Evolutionary conservation across 2,888 invertebrate genomes (phyloP).

Genomic region (Eustalomyia histrio): DNA sequence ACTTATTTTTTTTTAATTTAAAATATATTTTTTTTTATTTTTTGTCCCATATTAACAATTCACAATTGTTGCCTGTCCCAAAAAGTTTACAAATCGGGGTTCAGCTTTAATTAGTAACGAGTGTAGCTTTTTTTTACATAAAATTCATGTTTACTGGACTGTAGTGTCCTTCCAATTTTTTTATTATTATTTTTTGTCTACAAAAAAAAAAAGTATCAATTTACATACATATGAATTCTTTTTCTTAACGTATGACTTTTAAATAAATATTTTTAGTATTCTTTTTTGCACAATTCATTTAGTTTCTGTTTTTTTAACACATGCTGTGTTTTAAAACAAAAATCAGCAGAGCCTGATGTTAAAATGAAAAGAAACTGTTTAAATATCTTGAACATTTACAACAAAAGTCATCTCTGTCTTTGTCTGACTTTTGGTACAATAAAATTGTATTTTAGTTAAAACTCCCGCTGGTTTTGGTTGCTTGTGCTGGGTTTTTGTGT

Average conservation of each 20-base stretch:
- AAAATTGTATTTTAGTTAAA: background rate
- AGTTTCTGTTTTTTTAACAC: background rate
- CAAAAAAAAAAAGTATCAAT: constrained; percentile 7
- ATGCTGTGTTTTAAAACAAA: background rate
- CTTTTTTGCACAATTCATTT: background rate
- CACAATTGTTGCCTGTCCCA: too few relatives aligned
- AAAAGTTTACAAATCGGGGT: too few relatives aligned
- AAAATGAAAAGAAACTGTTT: background rate
- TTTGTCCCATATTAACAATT: too few relatives aligned
- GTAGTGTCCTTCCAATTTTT: too few relatives aligned
- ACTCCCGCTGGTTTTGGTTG: background rate
- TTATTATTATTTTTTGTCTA: too few relatives aligned
- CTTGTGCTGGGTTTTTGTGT: background rate
- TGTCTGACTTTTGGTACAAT: background rate
- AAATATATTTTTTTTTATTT: too few relatives aligned
- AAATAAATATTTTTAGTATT: background rate
- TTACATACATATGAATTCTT: constrained; percentile 4
- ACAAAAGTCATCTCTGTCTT: background rate
- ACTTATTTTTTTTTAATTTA: too few relatives aligned
- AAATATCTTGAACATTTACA: background rate
- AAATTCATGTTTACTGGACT: too few relatives aligned
- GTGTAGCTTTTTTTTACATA: too few relatives aligned
- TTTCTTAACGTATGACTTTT: background rate
- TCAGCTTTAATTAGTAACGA: too few relatives aligned
- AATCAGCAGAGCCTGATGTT: constrained; percentile 2